phyloP scores from a whole-genome alignment of 2,888 invertebrate species.

The Epinotia nisella region DNA sequence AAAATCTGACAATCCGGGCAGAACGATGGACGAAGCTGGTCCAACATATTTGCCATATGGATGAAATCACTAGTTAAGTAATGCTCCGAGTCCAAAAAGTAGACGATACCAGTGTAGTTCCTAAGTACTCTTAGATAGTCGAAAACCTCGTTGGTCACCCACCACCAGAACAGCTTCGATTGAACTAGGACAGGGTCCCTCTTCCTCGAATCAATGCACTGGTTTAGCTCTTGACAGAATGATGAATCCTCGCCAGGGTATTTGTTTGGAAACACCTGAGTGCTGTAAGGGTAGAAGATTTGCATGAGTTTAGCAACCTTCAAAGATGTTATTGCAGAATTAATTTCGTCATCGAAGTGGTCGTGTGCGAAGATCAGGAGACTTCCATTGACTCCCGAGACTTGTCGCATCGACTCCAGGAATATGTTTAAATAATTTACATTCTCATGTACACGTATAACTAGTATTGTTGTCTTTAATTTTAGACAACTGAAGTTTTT shows the following conservation, averaged over 20 bases:
- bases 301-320: constrained; percentile 57
- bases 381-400: constrained; percentile 53
- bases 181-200: constrained; percentile 15
- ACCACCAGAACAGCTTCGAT: constrained; percentile 42
- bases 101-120: constrained; percentile 52
- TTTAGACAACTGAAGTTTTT: constrained; percentile 41
- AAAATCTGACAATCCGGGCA: constrained; percentile 34
- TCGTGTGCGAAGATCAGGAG: constrained; percentile 59
- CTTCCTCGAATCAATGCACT: constrained; percentile 11
- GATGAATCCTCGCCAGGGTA: constrained; percentile 31
- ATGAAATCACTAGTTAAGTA: constrained; percentile 25
- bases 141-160: constrained; percentile 36
- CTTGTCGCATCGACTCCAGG: constrained; percentile 52
- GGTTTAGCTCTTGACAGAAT: constrained; percentile 17
- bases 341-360: constrained; percentile 49
- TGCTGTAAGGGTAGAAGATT: constrained; percentile 59
- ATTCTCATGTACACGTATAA: constrained; percentile 60
- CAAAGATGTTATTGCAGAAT: constrained; percentile 46
- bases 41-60: constrained; percentile 32
- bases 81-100: constrained; percentile 42
- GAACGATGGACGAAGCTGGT: constrained; percentile 12
- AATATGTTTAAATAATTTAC: constrained; percentile 53
- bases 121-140: constrained; percentile 57
- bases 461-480: constrained; percentile 50
- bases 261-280: constrained; percentile 41